phyloP scores from a whole-genome alignment of 2,113 vertebrate genomes.

The Salvelinus alpinus region DNA sequence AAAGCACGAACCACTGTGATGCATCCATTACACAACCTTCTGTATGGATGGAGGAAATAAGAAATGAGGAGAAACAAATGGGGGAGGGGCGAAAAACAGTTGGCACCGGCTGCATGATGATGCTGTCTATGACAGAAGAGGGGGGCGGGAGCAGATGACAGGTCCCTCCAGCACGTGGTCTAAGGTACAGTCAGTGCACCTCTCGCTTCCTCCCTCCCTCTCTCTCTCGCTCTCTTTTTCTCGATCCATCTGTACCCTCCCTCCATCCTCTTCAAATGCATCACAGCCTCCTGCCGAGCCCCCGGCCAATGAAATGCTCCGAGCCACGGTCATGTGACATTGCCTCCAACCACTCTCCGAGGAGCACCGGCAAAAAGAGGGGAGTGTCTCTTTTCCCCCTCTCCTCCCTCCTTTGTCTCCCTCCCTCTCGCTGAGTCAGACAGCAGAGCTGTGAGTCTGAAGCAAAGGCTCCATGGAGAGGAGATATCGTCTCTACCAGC shows the following conservation, averaged over 20 bases:
- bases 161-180: not conserved
- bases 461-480: conserved; percentile 18
- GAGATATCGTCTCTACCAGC: not conserved
- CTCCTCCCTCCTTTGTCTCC: conserved; percentile 18
- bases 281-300: conserved; percentile 61
- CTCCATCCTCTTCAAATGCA: conserved; percentile 4
- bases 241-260: conserved; percentile 5
- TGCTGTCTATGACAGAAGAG: not conserved
- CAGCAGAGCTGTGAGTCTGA: conserved; percentile 18
- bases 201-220: not conserved
- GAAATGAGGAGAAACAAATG: not conserved
- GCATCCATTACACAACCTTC: not conserved
- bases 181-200: not conserved
- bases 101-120: not conserved
- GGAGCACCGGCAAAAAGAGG: conserved; percentile 82
- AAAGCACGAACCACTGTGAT: not conserved
- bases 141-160: not conserved
- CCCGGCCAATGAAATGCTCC: conserved; percentile 75
- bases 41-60: not conserved
- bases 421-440: conserved; percentile 25
- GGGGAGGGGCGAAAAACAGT: not conserved
- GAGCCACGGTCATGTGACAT: conserved; percentile 72
- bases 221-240: conserved; percentile 2
- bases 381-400: conserved; percentile 62
- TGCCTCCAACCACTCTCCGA: conserved; percentile 35